Base-by-base conservation (phyloP, 2,113 vertebrate genomes). In the Tychaedon coryphoeus region DNA sequence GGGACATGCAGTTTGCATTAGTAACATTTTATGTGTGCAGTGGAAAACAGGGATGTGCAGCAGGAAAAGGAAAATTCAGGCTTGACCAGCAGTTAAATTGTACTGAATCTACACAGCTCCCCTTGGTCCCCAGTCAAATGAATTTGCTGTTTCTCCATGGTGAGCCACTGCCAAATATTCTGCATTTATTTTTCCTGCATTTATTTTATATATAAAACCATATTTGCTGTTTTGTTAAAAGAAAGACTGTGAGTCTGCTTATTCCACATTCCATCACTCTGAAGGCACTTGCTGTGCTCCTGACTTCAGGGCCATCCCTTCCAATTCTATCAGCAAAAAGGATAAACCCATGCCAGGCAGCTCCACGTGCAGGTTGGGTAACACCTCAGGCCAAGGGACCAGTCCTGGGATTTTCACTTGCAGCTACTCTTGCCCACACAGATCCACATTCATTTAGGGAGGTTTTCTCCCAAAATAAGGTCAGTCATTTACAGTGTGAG, bases 291-390 rank as follows among this genome's bases (percentile, higher is more conserved):
- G 24, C 6, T 19, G 5, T 43, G 26, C 58, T 61, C 60, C 95
- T 6, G 8, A 31, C 33, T 38, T 33, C 6, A 10, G 33, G 65
- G 60, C 65, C 33, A 38, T 24, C 5, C 0, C 53, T 60, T 43
- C 16, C 26, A 51, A 25, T 64, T 43, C 16, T 60, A 10, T 34
- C 9, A 40, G n/a, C 15, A 42, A 14, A 54, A 36, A 33, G 4
- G 11, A 48, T 12, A 38, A 86, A 19, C 18, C 24, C 53, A 6
- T 2, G 4, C 66, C 36, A 26, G 7, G 47, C 62, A 57, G 72
- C 29, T 43, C 15, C 31, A 11, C 0, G 0, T 2, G 12, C 36
- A 34, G 40, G 36, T 0, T n/a, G 73, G 53, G 57, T 22, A 15
- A 26, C 38, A 51, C 19, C n/a, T 2, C 26, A 34, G 51, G 80